Evolutionary conservation across 2,113 vertebrate species (phyloP).

Genomic region (Microcebus ravelobensis): DNA sequence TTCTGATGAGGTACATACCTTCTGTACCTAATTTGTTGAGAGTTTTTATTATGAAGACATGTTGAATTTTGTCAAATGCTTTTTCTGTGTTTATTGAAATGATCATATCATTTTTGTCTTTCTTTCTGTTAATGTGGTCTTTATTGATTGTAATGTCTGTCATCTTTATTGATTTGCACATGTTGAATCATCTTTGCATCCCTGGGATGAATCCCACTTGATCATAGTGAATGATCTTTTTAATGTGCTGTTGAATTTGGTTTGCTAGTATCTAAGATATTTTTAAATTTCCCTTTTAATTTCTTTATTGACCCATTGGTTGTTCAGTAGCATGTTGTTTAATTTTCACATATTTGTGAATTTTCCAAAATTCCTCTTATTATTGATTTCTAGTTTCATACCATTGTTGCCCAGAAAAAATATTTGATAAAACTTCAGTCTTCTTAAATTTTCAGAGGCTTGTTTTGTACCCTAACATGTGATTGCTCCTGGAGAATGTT

Average conservation of each 20-base stretch:
- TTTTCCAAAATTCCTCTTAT: neutral
- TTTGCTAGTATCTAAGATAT: neutral
- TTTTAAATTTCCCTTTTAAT: neutral
- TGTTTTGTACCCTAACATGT: neutral
- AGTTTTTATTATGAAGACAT: neutral
- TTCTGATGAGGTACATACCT: neutral
- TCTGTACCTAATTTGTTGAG: neutral
- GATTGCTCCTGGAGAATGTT: neutral
- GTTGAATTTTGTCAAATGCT: neutral
- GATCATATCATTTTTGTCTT: neutral
- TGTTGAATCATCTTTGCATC: neutral
- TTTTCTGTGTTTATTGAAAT: neutral
- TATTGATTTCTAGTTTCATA: neutral
- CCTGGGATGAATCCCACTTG: neutral
- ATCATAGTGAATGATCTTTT: neutral
- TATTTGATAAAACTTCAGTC: neutral
- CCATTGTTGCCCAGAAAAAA: neutral
- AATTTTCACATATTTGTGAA: neutral
- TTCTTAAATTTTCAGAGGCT: neutral
- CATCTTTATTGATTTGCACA: neutral
- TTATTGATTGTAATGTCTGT: neutral
- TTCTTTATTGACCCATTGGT: neutral
- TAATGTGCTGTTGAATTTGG: neutral
- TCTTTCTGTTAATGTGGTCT: neutral
- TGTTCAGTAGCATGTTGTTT: neutral